Conservation (phyloP, 1,140 invertebrate species). For the Pseudachorutes palmiensis region DNA sequence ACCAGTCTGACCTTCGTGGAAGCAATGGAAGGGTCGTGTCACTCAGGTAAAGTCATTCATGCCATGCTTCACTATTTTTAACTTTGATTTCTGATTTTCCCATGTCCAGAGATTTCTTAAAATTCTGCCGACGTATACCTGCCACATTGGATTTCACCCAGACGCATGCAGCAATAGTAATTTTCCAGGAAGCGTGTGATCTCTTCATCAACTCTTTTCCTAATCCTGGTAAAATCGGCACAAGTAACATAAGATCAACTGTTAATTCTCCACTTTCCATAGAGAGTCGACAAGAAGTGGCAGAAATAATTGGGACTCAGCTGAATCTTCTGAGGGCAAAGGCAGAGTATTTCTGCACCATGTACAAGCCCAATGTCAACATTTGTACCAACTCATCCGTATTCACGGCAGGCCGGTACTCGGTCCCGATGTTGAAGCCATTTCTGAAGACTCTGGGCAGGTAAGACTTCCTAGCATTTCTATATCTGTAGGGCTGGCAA, state of each 20-base stretch:
- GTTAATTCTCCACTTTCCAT: too few species aligned
- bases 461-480: constrained; percentile 9
- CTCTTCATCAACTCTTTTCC: constrained; percentile 73
- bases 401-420: constrained; percentile 52
- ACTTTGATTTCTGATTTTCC: constrained; percentile 35
- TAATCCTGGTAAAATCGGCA: constrained; percentile 44
- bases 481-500: too few species aligned
- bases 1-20: constrained; percentile 49
- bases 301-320: constrained; percentile 65
- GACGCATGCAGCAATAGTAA: constrained; percentile 61
- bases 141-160: constrained; percentile 65
- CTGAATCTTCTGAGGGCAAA: constrained; percentile 74
- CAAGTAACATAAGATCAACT: too few species aligned
- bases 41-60: constrained; percentile 20
- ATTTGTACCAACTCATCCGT: constrained; percentile 43
- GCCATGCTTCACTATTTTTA: constrained; percentile 1
- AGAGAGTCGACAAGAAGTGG: constrained; percentile 52
- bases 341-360: constrained; percentile 67
- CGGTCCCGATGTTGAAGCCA: constrained; percentile 40
- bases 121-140: constrained; percentile 75
- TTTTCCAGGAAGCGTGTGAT: constrained; percentile 84
- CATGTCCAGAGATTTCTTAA: constrained; percentile 75
- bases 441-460: constrained; percentile 8
- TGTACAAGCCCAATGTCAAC: constrained; percentile 67
- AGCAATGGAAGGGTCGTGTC: constrained; percentile 14